phyloP scores from a whole-genome alignment of 2,113 vertebrate species.

The Amphilophus citrinellus region DNA sequence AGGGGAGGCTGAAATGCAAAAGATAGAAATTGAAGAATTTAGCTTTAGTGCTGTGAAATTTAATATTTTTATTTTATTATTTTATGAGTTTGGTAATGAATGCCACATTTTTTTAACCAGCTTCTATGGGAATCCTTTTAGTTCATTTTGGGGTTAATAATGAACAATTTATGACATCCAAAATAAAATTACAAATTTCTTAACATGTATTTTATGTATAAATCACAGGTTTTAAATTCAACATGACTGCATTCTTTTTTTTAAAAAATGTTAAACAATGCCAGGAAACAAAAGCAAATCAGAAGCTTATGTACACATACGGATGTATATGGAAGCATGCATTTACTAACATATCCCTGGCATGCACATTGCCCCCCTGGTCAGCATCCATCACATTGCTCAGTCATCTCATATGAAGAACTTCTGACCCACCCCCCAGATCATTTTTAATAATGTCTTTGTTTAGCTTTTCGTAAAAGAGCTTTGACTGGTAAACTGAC shows the following conservation, averaged over 20 bases:
- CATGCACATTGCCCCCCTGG: background rate
- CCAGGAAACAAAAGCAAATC: background rate
- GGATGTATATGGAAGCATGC: background rate
- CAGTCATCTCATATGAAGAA: constrained; percentile 19
- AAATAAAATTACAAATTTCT: background rate
- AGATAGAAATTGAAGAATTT: too few species aligned
- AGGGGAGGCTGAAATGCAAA: background rate
- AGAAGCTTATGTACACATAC: background rate
- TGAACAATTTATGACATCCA: background rate
- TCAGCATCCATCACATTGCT: background rate
- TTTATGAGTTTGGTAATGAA: too few species aligned
- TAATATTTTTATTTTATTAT: too few species aligned
- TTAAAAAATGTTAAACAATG: background rate
- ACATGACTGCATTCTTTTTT: background rate
- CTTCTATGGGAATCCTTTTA: too few species aligned
- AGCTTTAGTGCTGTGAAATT: too few species aligned
- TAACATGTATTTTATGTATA: background rate
- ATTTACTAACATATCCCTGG: constrained; percentile 9
- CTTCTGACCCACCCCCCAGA: background rate
- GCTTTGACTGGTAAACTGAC: background rate
- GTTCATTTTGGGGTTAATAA: background rate
- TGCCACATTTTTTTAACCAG: too few species aligned
- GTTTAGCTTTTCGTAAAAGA: background rate
- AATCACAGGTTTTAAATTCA: background rate
- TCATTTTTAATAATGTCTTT: constrained; percentile 21